Conservation (phyloP, 2,797 vertebrate genomes). For the Clarias fuscus region DNA sequence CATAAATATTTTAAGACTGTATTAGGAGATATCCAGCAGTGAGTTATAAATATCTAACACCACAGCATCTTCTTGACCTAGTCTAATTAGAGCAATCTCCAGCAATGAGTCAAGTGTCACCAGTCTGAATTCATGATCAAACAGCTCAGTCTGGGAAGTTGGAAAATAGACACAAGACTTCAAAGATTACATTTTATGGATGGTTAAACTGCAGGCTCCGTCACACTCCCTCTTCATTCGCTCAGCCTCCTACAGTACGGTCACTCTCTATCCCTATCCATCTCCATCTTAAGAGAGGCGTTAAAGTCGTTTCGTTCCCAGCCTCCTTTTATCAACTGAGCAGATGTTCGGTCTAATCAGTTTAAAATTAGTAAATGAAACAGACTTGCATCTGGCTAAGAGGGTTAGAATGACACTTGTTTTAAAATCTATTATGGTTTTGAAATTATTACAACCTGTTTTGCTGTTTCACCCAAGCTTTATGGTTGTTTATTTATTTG, state of each 20-base stretch:
- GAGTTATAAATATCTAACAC: slow-evolving; percentile 62
- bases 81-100: slow-evolving; percentile 50
- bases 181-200: slow-evolving; percentile 31
- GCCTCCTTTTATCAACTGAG: slow-evolving; percentile 47
- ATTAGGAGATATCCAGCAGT: slow-evolving; percentile 63
- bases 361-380: slow-evolving; percentile 23
- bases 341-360: slow-evolving; percentile 44
- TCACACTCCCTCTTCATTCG: background rate
- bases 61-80: slow-evolving; percentile 53
- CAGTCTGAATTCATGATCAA: slow-evolving; percentile 26
- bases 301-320: slow-evolving; percentile 49
- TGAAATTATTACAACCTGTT: background rate
- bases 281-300: slow-evolving; percentile 42
- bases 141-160: slow-evolving; percentile 1
- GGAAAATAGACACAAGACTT: slow-evolving; percentile 20
- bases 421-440: slow-evolving; percentile 4
- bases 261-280: slow-evolving; percentile 24
- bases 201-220: slow-evolving; percentile 23
- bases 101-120: slow-evolving; percentile 31
- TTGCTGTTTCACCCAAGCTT: background rate
- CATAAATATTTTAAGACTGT: slow-evolving; percentile 66
- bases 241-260: slow-evolving; percentile 2
- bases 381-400: background rate
- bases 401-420: slow-evolving; percentile 5
- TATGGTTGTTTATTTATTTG: too few relatives aligned